These are phyloP conservation scores for Cynoglossus semilaevis DNA, from an alignment of 2,113 vertebrate species.

Conservation along the genomic window DNA sequence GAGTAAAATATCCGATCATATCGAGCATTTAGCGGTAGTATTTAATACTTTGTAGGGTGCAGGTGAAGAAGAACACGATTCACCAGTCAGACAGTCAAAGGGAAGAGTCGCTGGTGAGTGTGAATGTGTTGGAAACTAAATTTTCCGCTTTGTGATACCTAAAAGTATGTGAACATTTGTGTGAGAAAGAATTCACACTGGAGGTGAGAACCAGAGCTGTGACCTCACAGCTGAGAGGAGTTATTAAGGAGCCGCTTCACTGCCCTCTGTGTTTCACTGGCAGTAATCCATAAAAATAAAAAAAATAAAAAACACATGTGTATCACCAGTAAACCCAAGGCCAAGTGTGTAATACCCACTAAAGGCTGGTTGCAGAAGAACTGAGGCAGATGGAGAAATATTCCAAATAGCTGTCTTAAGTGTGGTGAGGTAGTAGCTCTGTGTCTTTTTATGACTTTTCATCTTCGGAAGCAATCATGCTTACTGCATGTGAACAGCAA, in stretches of 20 bases:
- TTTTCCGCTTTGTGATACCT: constrained; percentile 9
- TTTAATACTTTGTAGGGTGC: no score
- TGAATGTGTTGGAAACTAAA: background rate
- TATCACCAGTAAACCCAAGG: constrained; percentile 21
- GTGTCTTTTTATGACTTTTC: constrained; percentile 23
- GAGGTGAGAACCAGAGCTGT: constrained; percentile 39
- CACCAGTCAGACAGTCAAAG: constrained; percentile 9
- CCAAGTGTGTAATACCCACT: constrained; percentile 18
- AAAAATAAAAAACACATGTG: constrained; percentile 2
- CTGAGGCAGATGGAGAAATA: constrained; percentile 9
- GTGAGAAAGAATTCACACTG: constrained; percentile 16
- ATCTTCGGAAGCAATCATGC: constrained; percentile 7
- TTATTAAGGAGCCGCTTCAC: constrained; percentile 53
- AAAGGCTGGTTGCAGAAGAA: constrained; percentile 20
- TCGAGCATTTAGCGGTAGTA: no score
- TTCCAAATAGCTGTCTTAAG: constrained; percentile 11
- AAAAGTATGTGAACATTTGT: constrained; percentile 10
- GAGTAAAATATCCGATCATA: no score
- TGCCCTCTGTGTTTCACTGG: constrained; percentile 22
- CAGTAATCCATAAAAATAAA: constrained; percentile 21
- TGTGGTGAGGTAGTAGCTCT: background rate
- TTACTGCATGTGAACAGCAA: constrained; percentile 24
- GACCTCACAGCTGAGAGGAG: constrained; percentile 43
- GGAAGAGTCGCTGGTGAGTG: background rate
- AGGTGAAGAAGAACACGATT: background rate